Percentiles rank a stretch among this genome's conserved stretches.
Conservation (phyloP, 92 coral and sea anemone species). For the Diadumene lineata region DNA sequence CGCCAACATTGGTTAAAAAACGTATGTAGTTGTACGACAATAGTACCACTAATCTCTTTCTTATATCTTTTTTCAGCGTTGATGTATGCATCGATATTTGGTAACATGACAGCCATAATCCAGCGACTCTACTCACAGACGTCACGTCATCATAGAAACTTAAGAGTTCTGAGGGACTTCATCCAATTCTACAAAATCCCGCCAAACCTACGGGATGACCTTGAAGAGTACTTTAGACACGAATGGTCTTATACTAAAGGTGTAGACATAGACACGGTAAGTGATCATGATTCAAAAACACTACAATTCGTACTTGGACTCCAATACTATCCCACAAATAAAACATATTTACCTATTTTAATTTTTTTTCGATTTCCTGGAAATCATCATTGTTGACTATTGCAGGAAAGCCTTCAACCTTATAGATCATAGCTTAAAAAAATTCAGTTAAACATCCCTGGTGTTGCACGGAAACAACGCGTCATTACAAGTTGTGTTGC, state of each 20-base stretch:
- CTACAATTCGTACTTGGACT: no score
- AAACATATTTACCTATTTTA: no score
- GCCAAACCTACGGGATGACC: conserved; percentile 54
- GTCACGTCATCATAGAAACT: conserved; percentile 60
- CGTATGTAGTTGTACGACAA: background rate
- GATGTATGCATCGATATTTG: conserved; percentile 86
- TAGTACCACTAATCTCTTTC: background rate
- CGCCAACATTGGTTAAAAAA: no score
- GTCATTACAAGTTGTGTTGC: no score
- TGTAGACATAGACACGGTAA: conserved; percentile 58
- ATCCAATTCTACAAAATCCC: conserved; percentile 71
- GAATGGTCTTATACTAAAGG: conserved; percentile 56
- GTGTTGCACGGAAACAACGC: no score
- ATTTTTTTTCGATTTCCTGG: no score
- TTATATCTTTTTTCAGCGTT: conserved; percentile 38
- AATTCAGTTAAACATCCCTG: no score
- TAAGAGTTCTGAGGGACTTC: conserved; percentile 61
- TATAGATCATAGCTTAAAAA: no score
- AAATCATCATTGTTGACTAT: no score
- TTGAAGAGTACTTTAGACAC: conserved; percentile 69
- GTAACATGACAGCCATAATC: conserved; percentile 82
- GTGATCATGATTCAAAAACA: background rate
- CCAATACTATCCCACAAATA: no score
- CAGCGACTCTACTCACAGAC: conserved; percentile 74
- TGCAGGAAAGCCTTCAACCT: no score